Conservation (phyloP, 2,797 vertebrate species). For the Octomys mimax region DNA sequence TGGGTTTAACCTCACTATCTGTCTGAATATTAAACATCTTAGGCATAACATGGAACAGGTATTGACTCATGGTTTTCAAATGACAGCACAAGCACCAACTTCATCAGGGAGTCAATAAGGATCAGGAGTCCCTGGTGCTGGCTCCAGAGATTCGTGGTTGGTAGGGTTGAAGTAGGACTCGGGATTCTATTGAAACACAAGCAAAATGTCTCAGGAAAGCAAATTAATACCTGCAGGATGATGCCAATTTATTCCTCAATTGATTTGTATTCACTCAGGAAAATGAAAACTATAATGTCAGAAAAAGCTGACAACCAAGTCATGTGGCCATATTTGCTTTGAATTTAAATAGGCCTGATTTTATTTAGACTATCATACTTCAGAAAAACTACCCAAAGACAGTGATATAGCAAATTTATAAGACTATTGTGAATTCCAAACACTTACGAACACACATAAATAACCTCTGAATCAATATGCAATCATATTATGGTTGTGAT, state of each 20-base stretch:
- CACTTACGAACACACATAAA: not conserved
- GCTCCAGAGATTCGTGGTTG: not conserved
- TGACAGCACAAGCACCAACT: not conserved
- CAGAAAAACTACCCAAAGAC: not conserved
- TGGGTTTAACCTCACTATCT: no score
- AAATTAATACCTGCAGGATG: not conserved
- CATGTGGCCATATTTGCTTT: not conserved
- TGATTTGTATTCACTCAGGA: not conserved
- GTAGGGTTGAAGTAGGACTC: not conserved
- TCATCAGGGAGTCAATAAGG: not conserved
- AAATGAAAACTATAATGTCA: not conserved
- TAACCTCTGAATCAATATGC: not conserved
- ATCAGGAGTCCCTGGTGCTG: not conserved
- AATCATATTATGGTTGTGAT: not conserved
- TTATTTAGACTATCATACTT: not conserved
- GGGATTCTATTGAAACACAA: not conserved
- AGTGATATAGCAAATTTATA: not conserved
- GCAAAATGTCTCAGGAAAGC: not conserved
- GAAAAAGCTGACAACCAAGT: not conserved
- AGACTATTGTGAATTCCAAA: not conserved
- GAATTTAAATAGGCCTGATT: constrained; percentile 12
- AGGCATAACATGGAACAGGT: no score
- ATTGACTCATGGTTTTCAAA: not conserved
- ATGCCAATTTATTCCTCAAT: not conserved
- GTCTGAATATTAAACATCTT: no score